These are phyloP conservation scores for Tamias sibiricus DNA, from an alignment of 2,113 vertebrate species.

Conservation along the genomic window DNA sequence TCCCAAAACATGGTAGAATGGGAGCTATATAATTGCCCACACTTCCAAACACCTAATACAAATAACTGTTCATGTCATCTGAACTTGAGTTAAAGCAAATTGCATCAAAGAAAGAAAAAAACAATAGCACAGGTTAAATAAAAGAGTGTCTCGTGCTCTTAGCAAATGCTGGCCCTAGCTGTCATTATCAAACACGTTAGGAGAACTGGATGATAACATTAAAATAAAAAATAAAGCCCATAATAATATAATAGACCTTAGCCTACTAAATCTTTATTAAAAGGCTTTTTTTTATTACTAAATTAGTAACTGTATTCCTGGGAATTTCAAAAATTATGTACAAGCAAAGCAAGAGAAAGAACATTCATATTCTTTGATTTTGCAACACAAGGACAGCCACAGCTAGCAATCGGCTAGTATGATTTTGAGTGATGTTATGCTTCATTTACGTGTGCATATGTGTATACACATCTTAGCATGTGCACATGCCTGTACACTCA, in stretches of 20 bases:
- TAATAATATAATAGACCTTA: background rate
- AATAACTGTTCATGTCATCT: background rate
- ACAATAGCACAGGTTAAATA: background rate
- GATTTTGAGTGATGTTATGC: background rate
- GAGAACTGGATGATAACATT: background rate
- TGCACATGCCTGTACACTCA: rapidly evolving
- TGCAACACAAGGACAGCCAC: background rate
- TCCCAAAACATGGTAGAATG: background rate
- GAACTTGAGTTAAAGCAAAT: background rate
- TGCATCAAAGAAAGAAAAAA: background rate
- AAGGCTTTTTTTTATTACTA: background rate
- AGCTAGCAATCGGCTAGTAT: background rate
- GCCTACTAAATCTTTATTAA: background rate
- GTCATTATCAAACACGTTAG: background rate
- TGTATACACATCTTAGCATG: too few relatives aligned
- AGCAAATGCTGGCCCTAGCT: background rate
- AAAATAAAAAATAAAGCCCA: conserved; percentile 5
- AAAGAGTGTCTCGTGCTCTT: background rate
- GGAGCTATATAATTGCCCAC: background rate
- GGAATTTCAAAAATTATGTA: background rate
- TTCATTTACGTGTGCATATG: background rate
- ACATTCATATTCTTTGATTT: background rate
- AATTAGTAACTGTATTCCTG: background rate
- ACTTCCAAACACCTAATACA: background rate
- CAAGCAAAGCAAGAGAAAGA: background rate